These are phyloP conservation scores for Eospalax fontanierii DNA, from an alignment of 2,797 vertebrate species.

Conservation along the genomic window DNA sequence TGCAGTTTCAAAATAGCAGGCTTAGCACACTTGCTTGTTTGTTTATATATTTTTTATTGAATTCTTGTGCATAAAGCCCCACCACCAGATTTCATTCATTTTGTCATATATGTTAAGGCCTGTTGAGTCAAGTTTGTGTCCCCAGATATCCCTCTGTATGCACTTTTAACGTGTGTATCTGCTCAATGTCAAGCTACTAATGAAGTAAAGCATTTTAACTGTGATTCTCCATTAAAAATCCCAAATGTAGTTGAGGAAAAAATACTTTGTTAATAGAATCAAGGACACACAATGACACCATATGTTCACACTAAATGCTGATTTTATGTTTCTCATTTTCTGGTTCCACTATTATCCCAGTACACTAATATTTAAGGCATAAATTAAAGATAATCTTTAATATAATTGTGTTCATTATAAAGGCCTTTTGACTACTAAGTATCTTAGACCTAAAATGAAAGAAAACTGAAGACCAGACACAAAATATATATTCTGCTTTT, in stretches of 20 bases:
- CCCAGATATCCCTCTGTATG: no score
- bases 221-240: not conserved
- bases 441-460: slow-evolving; percentile 14
- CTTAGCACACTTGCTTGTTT: not conserved
- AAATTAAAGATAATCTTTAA: slow-evolving; percentile 43
- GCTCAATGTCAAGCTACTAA: slow-evolving; percentile 14
- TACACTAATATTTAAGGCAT: not conserved
- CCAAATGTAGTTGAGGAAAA: not conserved
- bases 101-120: no score
- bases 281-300: slow-evolving; percentile 63
- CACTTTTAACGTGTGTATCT: not conserved
- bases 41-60: no score
- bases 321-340: not conserved
- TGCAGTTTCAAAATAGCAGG: not conserved
- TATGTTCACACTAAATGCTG: slow-evolving; percentile 57
- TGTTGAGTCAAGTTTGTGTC: no score
- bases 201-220: slow-evolving; percentile 56
- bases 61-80: no score
- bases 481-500: slow-evolving; percentile 52
- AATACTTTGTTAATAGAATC: slow-evolving; percentile 15
- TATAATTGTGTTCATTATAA: slow-evolving; percentile 21
- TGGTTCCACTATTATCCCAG: not conserved
- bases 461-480: slow-evolving; percentile 27
- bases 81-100: no score
- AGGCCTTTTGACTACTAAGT: slow-evolving; percentile 32